Evolutionary conservation across 2,888 invertebrate species (phyloP), one percentile per base, ranked within the genome.

Genomic region (Philonicus albiceps): DNA sequence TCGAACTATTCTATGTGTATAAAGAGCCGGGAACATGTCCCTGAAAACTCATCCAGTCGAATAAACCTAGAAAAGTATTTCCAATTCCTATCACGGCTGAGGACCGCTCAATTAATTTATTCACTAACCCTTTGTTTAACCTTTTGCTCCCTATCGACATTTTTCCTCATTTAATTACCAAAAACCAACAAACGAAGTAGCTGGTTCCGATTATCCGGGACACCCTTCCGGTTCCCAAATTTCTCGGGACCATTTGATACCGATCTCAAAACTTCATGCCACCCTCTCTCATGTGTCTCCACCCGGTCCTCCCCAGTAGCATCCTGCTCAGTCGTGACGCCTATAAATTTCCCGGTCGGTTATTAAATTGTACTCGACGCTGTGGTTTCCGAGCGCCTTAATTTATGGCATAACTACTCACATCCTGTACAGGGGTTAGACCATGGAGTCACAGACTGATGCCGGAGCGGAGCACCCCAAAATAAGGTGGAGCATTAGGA

Each of bases 371-470:
- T 84, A 73, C 84, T 84, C 27, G 43, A 73, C 53, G 72, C 55
- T 84, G 84, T 84, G 84, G 84, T 84, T 84, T 84, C 40, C 49
- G 73, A 40, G 19, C 27, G 16, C 84, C 73, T 84, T 84, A 84
- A 84, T 84, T 84, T 84, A 84, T 84, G 73, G 84, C 84, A 73
- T 40, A 73, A 73, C 84, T 84, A 84, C 73, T 84, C 73, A 84
- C 84, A 73, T 84, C 73, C 72, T 72, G 43, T 27, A 27, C 22
- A 16, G 49, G 49, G 49, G 27, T 27, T 22, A 27, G 64, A 11
- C 22, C 22, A 3, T 19, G 64, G 27, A 27, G 8, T 64, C 22
- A 5, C 3, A 43, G 40, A 13, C 19, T n/a, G 53, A 19, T 27
- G 64, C 19, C 11, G 22, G 11, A 64, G 27, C 37, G 84, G 43